Conservation (phyloP, 2,797 vertebrate species). For the Anomalospiza imberbis region DNA sequence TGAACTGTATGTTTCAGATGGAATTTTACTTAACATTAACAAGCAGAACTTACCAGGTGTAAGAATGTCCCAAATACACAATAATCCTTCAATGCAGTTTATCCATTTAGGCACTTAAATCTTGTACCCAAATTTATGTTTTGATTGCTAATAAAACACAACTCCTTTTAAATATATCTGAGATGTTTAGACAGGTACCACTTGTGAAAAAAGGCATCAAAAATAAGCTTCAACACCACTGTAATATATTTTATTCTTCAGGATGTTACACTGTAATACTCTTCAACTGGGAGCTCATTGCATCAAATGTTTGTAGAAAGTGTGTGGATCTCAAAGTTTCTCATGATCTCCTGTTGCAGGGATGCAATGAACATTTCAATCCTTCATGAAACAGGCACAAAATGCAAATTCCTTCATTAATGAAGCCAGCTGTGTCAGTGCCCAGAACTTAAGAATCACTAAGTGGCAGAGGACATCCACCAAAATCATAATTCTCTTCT, state of each 20-base stretch:
- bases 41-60: slow-evolving; percentile 68
- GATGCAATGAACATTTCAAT: slow-evolving; percentile 66
- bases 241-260: slow-evolving; percentile 79
- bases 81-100: slow-evolving; percentile 27
- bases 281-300: slow-evolving; percentile 69
- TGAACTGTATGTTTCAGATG: neutral
- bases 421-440: slow-evolving; percentile 72
- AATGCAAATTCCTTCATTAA: slow-evolving; percentile 74
- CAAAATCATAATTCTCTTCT: slow-evolving; percentile 44
- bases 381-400: slow-evolving; percentile 79
- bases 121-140: slow-evolving; percentile 65
- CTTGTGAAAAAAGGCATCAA: slow-evolving; percentile 85
- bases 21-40: slow-evolving; percentile 37
- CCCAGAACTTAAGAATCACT: slow-evolving; percentile 45
- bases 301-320: slow-evolving; percentile 73
- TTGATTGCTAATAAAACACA: slow-evolving; percentile 67
- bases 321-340: slow-evolving; percentile 72
- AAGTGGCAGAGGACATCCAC: slow-evolving; percentile 73
- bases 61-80: slow-evolving; percentile 38
- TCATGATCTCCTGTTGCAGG: slow-evolving; percentile 54
- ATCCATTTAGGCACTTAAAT: slow-evolving; percentile 84
- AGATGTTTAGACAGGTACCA: slow-evolving; percentile 74
- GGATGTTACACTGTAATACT: slow-evolving; percentile 82
- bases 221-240: slow-evolving; percentile 80
- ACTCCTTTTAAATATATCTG: slow-evolving; percentile 66